A percentile compares a stretch with the other conserved stretches of the same genome.
Conservation (phyloP, 2,113 vertebrate genomes). For the Callithrix jacchus region DNA sequence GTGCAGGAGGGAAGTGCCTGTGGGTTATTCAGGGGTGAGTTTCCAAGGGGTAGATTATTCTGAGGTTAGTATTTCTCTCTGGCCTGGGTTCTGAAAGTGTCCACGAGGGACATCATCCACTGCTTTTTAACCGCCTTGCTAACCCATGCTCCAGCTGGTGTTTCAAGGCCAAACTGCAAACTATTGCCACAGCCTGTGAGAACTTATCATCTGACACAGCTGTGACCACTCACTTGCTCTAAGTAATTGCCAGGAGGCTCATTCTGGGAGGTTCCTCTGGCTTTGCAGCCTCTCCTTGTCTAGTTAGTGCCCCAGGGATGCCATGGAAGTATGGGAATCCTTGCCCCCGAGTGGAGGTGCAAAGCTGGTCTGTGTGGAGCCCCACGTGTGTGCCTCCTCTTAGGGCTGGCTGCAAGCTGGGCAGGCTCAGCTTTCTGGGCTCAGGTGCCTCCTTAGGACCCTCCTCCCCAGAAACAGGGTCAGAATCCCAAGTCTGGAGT, state of each 20-base stretch:
- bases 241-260: neutral
- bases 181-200: neutral
- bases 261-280: neutral
- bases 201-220: neutral
- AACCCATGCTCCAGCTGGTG: neutral
- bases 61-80: neutral
- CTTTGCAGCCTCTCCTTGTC: neutral
- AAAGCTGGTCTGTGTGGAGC: neutral
- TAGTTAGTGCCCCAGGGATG: neutral
- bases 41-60: neutral
- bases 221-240: neutral
- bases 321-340: neutral
- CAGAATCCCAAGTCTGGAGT: neutral
- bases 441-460: neutral
- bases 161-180: neutral
- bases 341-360: neutral
- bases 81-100: neutral
- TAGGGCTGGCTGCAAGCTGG: accelerated
- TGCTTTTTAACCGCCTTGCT: neutral
- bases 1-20: neutral
- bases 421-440: neutral
- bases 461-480: neutral
- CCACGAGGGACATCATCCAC: neutral
- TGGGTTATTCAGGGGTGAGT: neutral
- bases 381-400: neutral